Evolutionary conservation across 1,140 invertebrate genomes (phyloP).

Genomic region (Ridgeia piscesae): DNA sequence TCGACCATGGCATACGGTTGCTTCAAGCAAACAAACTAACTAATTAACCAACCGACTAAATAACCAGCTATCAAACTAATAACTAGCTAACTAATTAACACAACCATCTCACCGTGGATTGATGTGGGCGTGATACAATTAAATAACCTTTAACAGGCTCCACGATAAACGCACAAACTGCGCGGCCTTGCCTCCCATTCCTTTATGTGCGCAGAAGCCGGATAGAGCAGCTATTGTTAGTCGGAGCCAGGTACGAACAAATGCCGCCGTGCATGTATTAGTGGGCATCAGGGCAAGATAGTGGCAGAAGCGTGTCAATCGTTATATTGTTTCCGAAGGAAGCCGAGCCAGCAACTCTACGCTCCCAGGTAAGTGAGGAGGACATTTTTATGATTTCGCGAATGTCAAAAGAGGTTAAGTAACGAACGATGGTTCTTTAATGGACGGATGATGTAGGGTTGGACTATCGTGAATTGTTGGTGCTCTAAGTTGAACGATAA

Average conservation of each 20-base stretch:
- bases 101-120: too few relatives aligned
- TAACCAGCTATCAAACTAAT: too few relatives aligned
- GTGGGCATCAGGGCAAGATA: background rate
- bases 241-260: background rate
- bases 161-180: background rate
- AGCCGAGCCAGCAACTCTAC: background rate
- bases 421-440: background rate
- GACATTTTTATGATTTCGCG: background rate
- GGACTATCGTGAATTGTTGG: background rate
- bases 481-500: background rate
- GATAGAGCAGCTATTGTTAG: background rate
- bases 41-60: too few relatives aligned
- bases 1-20: background rate
- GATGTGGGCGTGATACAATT: background rate
- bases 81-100: too few relatives aligned
- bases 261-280: background rate
- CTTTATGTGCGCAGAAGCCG: background rate
- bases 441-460: background rate
- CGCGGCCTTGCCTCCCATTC: background rate
- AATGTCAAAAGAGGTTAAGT: background rate
- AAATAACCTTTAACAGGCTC: background rate
- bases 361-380: background rate
- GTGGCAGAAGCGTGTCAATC: background rate
- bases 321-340: slow-evolving; percentile 5
- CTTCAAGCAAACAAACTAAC: background rate